Conservation (phyloP, 53 echinoderm and acorn worm genomes). For the Glandiceps talaboti region DNA sequence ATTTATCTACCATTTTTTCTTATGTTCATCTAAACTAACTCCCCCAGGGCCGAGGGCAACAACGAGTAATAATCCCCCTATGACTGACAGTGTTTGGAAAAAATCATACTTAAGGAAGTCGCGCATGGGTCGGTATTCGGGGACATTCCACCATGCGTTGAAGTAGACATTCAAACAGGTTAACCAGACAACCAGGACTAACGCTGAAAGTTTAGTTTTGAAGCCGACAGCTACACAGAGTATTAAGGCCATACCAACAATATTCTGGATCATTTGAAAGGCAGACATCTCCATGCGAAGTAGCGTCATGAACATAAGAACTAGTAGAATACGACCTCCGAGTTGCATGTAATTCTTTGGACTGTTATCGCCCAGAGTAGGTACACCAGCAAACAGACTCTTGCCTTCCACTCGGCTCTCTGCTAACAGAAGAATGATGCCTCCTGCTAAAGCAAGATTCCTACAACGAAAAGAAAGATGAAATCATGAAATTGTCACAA, state of each 20-base stretch:
- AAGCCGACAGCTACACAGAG: conserved; percentile 84
- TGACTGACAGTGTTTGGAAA: conserved; percentile 98
- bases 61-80: conserved; percentile 85
- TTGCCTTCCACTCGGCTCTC: conserved; percentile 86
- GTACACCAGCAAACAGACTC: conserved; percentile 95
- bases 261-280: conserved; percentile 71
- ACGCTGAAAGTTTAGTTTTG: conserved; percentile 94
- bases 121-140: conserved; percentile 89
- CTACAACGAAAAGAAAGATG: conserved; percentile 24
- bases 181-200: conserved; percentile 89
- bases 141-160: conserved; percentile 99
- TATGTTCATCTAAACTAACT: conserved; percentile 97
- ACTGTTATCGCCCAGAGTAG: conserved; percentile 79
- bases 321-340: conserved; percentile 86
- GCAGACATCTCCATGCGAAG: conserved; percentile 82
- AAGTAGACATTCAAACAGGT: conserved; percentile 92
- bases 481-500: neutral
- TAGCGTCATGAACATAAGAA: conserved; percentile 98
- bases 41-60: conserved; percentile 96
- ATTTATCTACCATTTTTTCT: conserved; percentile 84
- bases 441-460: conserved; percentile 82
- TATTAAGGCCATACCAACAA: conserved; percentile 77
- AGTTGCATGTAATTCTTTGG: conserved; percentile 99
- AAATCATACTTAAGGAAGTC: conserved; percentile 99
- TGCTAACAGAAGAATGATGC: conserved; percentile 86